Evolutionary conservation across 2,888 invertebrate genomes (phyloP), one percentile per base, ranked within the genome.

Genomic region (Tetropium fuscum): DNA sequence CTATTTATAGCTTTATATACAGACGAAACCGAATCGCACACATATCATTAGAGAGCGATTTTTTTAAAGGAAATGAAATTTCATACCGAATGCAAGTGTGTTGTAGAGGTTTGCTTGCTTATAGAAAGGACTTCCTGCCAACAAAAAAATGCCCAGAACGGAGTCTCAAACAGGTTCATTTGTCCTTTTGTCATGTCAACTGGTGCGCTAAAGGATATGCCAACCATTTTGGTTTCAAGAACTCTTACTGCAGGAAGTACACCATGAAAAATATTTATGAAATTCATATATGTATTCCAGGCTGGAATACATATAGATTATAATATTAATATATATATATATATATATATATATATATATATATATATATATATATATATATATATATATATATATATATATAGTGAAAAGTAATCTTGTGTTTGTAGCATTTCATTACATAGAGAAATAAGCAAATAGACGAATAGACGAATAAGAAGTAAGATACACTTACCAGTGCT

Each of bases 31-130:
- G 27, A 51, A 51, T 27, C 51, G 40, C 27, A 51, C 51, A 40
- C 40, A 51, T 40, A 38, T 25, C 27, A 27, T 38, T 16, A 38
- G 11, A 8, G 44, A 27, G 18, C 40, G 25, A 51, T 63, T 58
- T 62, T 34, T 55, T 48, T 25, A 49, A 51, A 69, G 70, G 71
- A 70, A 71, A 69, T 64, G 71, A 63, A 71, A 71, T 64, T 59
- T 63, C 58, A 71, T 57, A 65, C 69, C 60, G 45, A 43, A 45
- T 64, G 60, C 66, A 66, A 68, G 66, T 69, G 60, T 48, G 53
- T 41, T 45, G 58, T 41, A 18, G 40, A 51, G 40, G 40, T 11
- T 38, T 51, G 40, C 10, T 51, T 56, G 63, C 63, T 45, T 49
- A 49, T 44, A 64, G 57, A 69, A 70, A 65, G 63, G 57, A 66